Evolutionary conservation across 2,888 invertebrate species (phyloP).

Genomic region (Spatulosminthurus flaviceps): DNA sequence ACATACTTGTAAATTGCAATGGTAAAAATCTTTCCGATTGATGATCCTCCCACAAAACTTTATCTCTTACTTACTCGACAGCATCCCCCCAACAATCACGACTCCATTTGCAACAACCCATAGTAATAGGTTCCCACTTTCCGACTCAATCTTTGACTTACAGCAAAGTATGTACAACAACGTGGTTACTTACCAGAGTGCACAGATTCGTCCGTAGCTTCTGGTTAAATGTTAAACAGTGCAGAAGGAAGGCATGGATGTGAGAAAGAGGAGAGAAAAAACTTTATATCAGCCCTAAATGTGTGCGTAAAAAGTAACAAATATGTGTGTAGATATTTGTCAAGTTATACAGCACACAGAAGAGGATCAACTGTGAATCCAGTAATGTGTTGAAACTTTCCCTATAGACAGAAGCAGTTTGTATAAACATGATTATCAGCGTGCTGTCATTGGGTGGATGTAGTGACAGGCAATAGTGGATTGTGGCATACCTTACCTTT

Average conservation of each 20-base stretch:
- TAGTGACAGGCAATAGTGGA: conserved; percentile 12
- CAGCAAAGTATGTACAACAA: too few species aligned
- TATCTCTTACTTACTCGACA: conserved; percentile 37
- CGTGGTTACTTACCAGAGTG: too few species aligned
- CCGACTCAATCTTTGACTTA: too few species aligned
- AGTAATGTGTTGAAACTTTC: neutral
- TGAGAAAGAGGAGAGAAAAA: too few species aligned
- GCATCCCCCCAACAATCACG: conserved; percentile 28
- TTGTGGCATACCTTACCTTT: conserved; percentile 12
- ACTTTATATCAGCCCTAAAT: too few species aligned
- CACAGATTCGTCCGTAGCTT: too few species aligned
- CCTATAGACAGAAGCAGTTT: neutral
- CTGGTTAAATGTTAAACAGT: too few species aligned
- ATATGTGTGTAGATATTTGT: too few species aligned
- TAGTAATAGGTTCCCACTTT: neutral
- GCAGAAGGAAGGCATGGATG: too few species aligned
- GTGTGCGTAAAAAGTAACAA: too few species aligned
- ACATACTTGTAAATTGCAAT: conserved; percentile 3
- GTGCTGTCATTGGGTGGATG: conserved; percentile 14
- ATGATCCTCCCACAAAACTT: conserved; percentile 52
- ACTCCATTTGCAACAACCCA: neutral
- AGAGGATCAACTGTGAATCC: too few species aligned
- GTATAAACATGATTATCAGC: conserved; percentile 1
- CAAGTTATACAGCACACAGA: too few species aligned
- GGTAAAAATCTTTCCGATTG: conserved; percentile 48